Conservation (phyloP, 2,888 invertebrate genomes). For the Cactoblastis cactorum region DNA sequence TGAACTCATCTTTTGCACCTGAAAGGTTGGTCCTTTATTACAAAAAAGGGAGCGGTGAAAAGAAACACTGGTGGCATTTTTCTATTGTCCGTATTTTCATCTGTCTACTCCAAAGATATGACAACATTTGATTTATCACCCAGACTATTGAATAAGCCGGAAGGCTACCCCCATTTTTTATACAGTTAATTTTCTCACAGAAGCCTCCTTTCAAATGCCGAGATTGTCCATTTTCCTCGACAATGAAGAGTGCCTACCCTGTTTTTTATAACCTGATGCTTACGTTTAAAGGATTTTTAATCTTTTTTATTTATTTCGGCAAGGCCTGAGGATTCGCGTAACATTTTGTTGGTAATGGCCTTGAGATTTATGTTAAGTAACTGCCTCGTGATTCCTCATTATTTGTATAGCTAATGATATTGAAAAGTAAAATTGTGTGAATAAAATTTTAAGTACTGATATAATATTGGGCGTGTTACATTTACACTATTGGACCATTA, state of each 20-base stretch:
- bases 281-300: slow-evolving; percentile 3
- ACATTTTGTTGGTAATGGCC: background rate
- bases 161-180: slow-evolving; percentile 13
- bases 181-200: slow-evolving; percentile 14
- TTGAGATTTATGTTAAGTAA: background rate
- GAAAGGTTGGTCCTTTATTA: slow-evolving; percentile 15
- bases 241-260: slow-evolving; percentile 6
- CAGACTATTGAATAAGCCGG: slow-evolving; percentile 11
- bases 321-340: background rate
- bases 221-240: slow-evolving; percentile 5
- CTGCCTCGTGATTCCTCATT: no score
- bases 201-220: slow-evolving; percentile 5
- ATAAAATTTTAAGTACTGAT: no score
- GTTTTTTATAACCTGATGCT: background rate
- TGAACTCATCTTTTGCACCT: slow-evolving; percentile 37
- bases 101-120: slow-evolving; percentile 14
- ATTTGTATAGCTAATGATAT: no score
- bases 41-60: slow-evolving; percentile 9
- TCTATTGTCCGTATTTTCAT: slow-evolving; percentile 11
- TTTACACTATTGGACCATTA: no score
- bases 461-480: no score
- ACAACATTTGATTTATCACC: slow-evolving; percentile 13
- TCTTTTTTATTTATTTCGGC: background rate
- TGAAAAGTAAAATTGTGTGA: no score
- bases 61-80: slow-evolving; percentile 4